Evolutionary conservation across 2,888 invertebrate species (phyloP).

Genomic region (Leptopilina syphax): DNA sequence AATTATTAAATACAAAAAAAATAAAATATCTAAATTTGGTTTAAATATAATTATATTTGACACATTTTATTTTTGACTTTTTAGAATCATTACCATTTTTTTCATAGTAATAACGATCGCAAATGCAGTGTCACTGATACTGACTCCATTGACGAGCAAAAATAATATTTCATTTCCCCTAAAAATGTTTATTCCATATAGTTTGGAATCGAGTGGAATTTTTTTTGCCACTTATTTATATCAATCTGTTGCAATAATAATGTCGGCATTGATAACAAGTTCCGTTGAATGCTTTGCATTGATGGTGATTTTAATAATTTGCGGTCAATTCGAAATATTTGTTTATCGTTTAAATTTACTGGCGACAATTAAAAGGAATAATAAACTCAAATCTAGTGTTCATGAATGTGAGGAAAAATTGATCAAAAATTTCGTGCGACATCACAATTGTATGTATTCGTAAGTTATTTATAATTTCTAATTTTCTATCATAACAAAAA

Average conservation of each 20-base stretch:
- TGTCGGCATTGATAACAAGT: constrained; percentile 52
- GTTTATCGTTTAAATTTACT: constrained; percentile 50
- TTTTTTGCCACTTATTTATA: constrained; percentile 56
- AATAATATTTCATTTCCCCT: constrained; percentile 48
- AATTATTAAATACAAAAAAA: too few species aligned
- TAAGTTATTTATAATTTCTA: not conserved
- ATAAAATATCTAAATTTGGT: too few species aligned
- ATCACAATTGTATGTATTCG: not conserved
- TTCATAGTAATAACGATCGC: not conserved
- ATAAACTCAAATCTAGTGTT: not conserved
- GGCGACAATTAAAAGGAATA: not conserved
- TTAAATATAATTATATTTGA: too few species aligned
- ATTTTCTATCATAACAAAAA: too few species aligned
- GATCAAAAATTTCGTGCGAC: not conserved
- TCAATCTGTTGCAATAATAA: constrained; percentile 54
- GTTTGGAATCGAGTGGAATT: constrained; percentile 42
- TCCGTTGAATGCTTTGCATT: constrained; percentile 57
- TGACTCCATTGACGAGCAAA: constrained; percentile 9
- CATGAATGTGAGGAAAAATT: not conserved
- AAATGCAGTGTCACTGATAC: not conserved
- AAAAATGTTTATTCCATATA: constrained; percentile 57
- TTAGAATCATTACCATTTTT: not conserved
- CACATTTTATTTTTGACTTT: not conserved
- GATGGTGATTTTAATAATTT: constrained; percentile 57
- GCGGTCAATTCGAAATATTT: constrained; percentile 54